These are phyloP conservation scores for Cynoglossus semilaevis DNA, from an alignment of 2,113 vertebrate genomes.

Conservation along the genomic window DNA sequence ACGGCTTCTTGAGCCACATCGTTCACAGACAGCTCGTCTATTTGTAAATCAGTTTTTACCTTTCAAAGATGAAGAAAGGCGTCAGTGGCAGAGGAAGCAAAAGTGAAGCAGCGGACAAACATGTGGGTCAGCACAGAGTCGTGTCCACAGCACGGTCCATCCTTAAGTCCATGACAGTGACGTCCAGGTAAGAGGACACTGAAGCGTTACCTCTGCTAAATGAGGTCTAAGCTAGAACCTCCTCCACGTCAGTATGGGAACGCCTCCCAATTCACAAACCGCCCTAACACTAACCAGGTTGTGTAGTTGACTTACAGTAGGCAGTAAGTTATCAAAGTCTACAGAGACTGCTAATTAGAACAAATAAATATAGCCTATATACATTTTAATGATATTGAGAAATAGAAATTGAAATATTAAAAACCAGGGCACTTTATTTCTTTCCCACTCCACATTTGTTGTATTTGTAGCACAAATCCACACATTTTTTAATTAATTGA, in stretches of 20 bases:
- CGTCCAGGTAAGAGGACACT: conserved; percentile 61
- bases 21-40: conserved; percentile 16
- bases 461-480: too few relatives aligned
- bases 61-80: conserved; percentile 42
- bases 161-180: conserved; percentile 75
- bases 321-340: too few relatives aligned
- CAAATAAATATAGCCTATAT: too few relatives aligned
- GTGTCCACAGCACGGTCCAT: conserved; percentile 63
- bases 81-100: conserved; percentile 5
- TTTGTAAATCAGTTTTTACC: conserved; percentile 65
- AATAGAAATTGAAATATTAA: too few relatives aligned
- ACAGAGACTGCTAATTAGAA: too few relatives aligned
- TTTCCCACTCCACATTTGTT: too few relatives aligned
- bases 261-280: conserved; percentile 64
- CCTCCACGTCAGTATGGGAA: conserved; percentile 60
- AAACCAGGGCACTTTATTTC: too few relatives aligned
- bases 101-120: not conserved
- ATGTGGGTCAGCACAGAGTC: conserved; percentile 67
- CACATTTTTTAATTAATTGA: too few relatives aligned
- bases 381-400: too few relatives aligned
- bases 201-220: conserved; percentile 57
- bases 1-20: too few relatives aligned
- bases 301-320: too few relatives aligned
- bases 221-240: too few relatives aligned
- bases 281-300: not conserved